A percentile compares a stretch with the other conserved stretches of the same genome.
Evolutionary conservation across 2,797 vertebrate species (phyloP).

Genomic region (Pipistrellus nathusii): DNA sequence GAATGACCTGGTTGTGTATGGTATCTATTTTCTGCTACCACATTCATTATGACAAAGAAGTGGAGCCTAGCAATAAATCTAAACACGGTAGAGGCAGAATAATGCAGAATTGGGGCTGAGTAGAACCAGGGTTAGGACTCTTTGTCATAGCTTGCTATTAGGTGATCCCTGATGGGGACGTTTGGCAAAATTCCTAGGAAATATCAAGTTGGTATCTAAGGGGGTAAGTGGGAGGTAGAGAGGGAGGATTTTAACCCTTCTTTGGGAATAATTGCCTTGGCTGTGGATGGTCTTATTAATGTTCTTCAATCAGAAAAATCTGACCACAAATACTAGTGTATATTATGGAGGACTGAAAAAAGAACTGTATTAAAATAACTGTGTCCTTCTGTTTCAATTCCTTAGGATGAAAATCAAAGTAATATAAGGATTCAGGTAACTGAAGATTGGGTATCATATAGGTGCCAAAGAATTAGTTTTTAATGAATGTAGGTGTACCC

Average conservation of each 20-base stretch:
- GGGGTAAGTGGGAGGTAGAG: neutral
- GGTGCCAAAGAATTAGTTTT: neutral
- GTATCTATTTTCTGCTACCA: neutral
- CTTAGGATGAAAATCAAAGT: neutral
- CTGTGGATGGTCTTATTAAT: neutral
- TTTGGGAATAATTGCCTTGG: neutral
- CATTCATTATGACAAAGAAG: neutral
- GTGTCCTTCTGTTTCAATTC: neutral
- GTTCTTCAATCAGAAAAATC: neutral
- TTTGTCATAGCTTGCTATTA: neutral
- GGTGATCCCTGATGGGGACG: neutral
- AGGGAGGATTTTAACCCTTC: neutral
- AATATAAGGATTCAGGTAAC: neutral
- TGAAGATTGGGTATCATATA: neutral
- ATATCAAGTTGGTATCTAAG: neutral
- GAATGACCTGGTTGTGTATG: neutral
- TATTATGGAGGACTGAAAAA: neutral
- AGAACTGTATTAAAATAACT: neutral
- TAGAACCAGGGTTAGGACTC: neutral
- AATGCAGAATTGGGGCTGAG: neutral
- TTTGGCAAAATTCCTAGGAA: constrained; percentile 5
- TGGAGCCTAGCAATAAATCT: neutral
- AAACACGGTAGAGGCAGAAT: neutral
- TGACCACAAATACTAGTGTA: neutral
- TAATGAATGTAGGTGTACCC: neutral